These are phyloP conservation scores for Drosophila nebulosa DNA, from an alignment of 1,140 invertebrate genomes.

Conservation along the genomic window DNA sequence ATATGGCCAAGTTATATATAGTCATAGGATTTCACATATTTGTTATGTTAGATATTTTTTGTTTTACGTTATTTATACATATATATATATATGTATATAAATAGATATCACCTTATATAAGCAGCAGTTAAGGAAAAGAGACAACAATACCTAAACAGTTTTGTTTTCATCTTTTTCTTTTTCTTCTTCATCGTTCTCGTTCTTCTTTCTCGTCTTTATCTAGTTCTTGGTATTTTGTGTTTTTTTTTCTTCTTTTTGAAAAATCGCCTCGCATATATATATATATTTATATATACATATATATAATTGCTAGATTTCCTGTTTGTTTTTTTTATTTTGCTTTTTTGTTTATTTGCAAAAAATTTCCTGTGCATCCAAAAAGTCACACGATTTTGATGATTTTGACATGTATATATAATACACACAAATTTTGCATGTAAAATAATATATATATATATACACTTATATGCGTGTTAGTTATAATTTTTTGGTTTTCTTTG, in stretches of 20 bases:
- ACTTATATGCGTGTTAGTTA: slow-evolving; percentile 33
- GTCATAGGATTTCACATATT: slow-evolving; percentile 72
- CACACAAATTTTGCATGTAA: slow-evolving; percentile 4
- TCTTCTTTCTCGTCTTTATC: slow-evolving; percentile 37
- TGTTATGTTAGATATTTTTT: slow-evolving; percentile 59
- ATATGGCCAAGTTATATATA: slow-evolving; percentile 74
- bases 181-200: slow-evolving; percentile 34
- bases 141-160: slow-evolving; percentile 54
- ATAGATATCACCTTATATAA: slow-evolving; percentile 77
- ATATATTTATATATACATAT: not conserved
- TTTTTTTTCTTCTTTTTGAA: not conserved
- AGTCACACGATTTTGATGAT: slow-evolving; percentile 37
- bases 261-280: not conserved
- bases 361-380: slow-evolving; percentile 51
- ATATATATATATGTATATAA: slow-evolving; percentile 60
- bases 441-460: slow-evolving; percentile 29
- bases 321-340: not conserved
- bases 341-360: slow-evolving; percentile 12
- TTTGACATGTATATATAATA: slow-evolving; percentile 14
- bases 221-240: slow-evolving; percentile 31
- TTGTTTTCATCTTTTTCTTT: slow-evolving; percentile 34
- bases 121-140: slow-evolving; percentile 68
- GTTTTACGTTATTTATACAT: slow-evolving; percentile 38
- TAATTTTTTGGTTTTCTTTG: slow-evolving; percentile 3
- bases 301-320: not conserved